A percentile compares a stretch with the other conserved stretches of the same genome.
Evolutionary conservation across 2,888 invertebrate genomes (phyloP).

Genomic region (Piscicola geometra): DNA sequence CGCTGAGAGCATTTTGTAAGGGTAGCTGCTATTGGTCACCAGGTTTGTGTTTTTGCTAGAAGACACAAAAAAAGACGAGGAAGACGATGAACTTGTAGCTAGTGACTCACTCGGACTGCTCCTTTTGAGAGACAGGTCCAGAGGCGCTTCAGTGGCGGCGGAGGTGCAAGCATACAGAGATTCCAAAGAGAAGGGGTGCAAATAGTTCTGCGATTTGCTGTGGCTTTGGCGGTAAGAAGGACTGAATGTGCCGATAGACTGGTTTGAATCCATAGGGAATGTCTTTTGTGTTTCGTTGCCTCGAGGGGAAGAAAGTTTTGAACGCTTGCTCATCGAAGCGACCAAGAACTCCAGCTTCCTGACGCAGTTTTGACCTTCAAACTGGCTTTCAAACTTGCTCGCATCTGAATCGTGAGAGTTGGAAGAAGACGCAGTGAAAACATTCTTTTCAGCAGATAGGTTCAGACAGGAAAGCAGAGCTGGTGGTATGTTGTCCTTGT

Average conservation of each 20-base stretch:
- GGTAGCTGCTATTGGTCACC: background rate
- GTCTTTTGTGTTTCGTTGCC: background rate
- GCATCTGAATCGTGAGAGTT: background rate
- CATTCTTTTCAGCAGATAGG: constrained; percentile 17
- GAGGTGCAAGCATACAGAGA: constrained; percentile 8
- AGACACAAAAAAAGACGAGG: background rate
- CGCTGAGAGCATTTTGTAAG: constrained; percentile 21
- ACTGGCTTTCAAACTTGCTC: constrained; percentile 23
- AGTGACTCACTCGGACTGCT: constrained; percentile 7
- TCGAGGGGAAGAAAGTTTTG: constrained; percentile 22
- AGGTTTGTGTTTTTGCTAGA: background rate
- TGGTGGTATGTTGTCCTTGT: background rate
- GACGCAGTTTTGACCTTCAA: constrained; percentile 34
- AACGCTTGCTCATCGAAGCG: constrained; percentile 33
- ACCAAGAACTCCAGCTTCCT: constrained; percentile 35
- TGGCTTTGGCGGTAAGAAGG: constrained; percentile 25
- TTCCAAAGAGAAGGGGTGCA: constrained; percentile 23
- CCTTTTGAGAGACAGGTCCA: constrained; percentile 41
- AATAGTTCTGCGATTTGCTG: constrained; percentile 23
- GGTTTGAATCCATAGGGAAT: background rate
- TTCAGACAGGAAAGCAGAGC: background rate
- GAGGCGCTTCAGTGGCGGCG: constrained; percentile 28
- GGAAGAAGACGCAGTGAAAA: background rate
- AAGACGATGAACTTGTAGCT: background rate
- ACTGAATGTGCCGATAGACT: background rate